Evolutionary conservation across 2,888 invertebrate genomes (phyloP).

Genomic region (Odontocerum albicorne): DNA sequence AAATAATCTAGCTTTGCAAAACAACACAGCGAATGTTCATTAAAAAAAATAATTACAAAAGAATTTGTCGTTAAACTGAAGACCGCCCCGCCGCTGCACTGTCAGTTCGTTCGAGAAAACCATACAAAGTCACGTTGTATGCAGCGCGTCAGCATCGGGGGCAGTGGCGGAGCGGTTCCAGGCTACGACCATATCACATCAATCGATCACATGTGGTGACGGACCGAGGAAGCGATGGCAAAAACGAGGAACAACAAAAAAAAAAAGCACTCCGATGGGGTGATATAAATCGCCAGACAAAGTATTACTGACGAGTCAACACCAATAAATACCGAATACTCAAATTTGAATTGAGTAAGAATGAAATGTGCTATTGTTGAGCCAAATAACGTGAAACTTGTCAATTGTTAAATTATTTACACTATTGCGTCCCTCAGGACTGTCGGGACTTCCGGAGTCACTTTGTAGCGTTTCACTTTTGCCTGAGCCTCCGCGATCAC

Average conservation of each 20-base stretch:
- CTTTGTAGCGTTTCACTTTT: no score
- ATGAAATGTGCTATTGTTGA: no score
- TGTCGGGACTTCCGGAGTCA: no score
- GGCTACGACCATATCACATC: constrained; percentile 55
- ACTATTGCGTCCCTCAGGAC: no score
- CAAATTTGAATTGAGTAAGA: no score
- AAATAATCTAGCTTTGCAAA: constrained; percentile 19
- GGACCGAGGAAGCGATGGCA: background rate
- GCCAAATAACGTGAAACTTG: no score
- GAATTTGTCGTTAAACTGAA: constrained; percentile 1
- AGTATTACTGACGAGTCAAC: no score
- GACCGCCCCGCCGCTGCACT: background rate
- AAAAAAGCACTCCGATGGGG: no score
- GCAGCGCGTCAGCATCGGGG: constrained; percentile 47
- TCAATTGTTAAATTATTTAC: no score
- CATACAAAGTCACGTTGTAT: constrained; percentile 43
- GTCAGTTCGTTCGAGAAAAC: background rate
- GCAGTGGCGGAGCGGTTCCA: constrained; percentile 50
- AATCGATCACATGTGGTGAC: constrained; percentile 51
- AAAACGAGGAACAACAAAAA: no score
- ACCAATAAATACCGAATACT: no score
- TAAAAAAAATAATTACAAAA: constrained; percentile 21
- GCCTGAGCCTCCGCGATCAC: background rate
- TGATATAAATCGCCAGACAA: no score
- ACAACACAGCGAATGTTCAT: constrained; percentile 19